Base-by-base conservation (phyloP, 2,888 invertebrate genomes). In the Seira musarum region DNA sequence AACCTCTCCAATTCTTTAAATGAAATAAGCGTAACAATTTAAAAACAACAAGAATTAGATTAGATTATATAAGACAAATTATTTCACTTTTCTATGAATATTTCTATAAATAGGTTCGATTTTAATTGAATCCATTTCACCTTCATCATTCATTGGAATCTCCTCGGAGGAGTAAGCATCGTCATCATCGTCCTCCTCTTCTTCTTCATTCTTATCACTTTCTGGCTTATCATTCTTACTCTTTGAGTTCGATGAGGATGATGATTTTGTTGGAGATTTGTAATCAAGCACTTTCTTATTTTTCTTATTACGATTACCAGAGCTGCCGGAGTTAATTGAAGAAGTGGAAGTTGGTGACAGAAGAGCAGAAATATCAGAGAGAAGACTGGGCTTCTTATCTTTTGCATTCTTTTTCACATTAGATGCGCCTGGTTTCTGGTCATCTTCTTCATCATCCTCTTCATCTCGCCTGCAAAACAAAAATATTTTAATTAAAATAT, bases 391-490 rank as follows among this genome's bases (percentile, higher is more conserved):
- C n/a, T n/a, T n/a, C n/a, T n/a, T n/a, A n/a, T n/a, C n/a, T n/a
- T 15, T 66, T 1, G 40, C 66, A 3, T 35, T 10, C 19, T 35
- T 40, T 35, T 1, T 66, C 3, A 46, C 46, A 6, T 35, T 40
- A 6, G 66, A 17, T 21, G 66, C 21, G 19, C 8, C 53, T 8
- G 53, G 19, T 21, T 70, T 71, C 19, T 53, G 35, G 57, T 71
- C 71, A 22, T 78, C 71, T 63, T 78, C 60, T 57, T 77, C 77
- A 35, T 78, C 77, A 24, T 78, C 74, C n/a, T 74, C 66, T 15
- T 68, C 64, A 15, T 77, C 76, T 40, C 77, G 70, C 6, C 77
- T 78, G 30, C 30, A 61, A 69, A n/a, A n/a, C n/a, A n/a, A n/a
- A n/a, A n/a, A n/a, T n/a, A n/a, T n/a, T n/a, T n/a, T n/a, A n/a